A percentile compares a stretch with the other conserved stretches of the same genome.
Evolutionary conservation across 2,797 vertebrate species (phyloP).

Genomic region (Falco rusticolus): DNA sequence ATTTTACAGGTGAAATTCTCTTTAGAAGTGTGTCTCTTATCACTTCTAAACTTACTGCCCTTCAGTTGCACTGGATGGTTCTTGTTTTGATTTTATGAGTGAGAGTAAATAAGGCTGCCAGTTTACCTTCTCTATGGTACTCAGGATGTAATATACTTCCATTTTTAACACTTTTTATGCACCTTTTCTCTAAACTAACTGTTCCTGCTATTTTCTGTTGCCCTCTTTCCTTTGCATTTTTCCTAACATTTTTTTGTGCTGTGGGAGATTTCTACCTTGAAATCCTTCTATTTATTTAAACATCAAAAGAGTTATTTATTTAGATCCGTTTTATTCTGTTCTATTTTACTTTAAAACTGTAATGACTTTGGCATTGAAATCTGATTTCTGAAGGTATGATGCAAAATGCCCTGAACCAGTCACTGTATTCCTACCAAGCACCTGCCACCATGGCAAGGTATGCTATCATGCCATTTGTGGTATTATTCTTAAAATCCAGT

Average conservation of each 20-base stretch:
- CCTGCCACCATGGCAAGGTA: neutral
- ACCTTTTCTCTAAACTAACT: neutral
- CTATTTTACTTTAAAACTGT: neutral
- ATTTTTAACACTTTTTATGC: neutral
- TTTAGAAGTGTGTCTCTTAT: conserved; percentile 7
- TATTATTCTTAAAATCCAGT: neutral
- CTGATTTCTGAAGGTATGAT: neutral
- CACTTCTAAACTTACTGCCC: neutral
- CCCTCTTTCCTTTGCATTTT: neutral
- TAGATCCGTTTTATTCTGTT: neutral
- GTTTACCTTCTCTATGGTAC: conserved; percentile 1
- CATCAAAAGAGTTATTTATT: neutral
- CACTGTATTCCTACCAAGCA: neutral
- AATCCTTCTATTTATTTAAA: neutral
- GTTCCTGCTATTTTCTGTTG: neutral
- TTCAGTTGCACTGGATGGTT: neutral
- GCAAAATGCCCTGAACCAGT: neutral
- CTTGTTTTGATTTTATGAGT: conserved; percentile 57
- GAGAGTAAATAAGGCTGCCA: conserved; percentile 40
- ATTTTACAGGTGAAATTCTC: conserved; percentile 13
- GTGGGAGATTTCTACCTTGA: neutral
- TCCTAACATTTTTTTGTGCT: neutral
- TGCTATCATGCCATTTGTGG: neutral
- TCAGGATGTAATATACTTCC: neutral
- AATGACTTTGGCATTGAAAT: neutral